These are phyloP conservation scores for Prunella himalayana DNA, from an alignment of 2,113 vertebrate species.

Conservation along the genomic window DNA sequence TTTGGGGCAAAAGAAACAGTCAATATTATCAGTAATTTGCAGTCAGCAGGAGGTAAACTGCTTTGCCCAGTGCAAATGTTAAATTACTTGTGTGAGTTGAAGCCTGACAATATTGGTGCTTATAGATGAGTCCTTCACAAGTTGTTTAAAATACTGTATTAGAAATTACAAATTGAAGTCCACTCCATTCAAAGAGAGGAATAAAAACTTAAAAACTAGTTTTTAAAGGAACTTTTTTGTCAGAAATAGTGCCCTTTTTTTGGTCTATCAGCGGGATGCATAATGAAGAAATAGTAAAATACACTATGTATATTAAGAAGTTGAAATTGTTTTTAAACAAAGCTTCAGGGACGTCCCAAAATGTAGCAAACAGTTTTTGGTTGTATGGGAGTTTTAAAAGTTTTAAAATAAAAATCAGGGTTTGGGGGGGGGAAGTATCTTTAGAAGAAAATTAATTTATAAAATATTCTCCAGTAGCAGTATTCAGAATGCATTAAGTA, in stretches of 20 bases:
- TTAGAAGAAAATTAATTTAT: neutral
- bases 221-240: neutral
- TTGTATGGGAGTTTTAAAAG: neutral
- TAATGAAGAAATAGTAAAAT: neutral
- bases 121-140: neutral
- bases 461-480: neutral
- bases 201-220: neutral
- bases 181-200: neutral
- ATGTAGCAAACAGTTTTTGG: neutral
- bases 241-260: neutral
- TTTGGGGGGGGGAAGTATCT: fast-evolving
- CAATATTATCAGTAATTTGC: neutral
- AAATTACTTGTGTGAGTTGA: neutral
- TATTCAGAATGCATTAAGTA: neutral
- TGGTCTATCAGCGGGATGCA: neutral
- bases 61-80: neutral
- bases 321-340: neutral
- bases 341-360: neutral
- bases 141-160: neutral
- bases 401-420: neutral
- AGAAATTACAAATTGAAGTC: neutral
- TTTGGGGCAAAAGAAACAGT: neutral
- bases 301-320: neutral
- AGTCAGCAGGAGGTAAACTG: neutral
- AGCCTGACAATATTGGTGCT: neutral